Evolutionary conservation across 2,113 vertebrate genomes (phyloP).

Genomic region (Datnioides undecimradiatus): DNA sequence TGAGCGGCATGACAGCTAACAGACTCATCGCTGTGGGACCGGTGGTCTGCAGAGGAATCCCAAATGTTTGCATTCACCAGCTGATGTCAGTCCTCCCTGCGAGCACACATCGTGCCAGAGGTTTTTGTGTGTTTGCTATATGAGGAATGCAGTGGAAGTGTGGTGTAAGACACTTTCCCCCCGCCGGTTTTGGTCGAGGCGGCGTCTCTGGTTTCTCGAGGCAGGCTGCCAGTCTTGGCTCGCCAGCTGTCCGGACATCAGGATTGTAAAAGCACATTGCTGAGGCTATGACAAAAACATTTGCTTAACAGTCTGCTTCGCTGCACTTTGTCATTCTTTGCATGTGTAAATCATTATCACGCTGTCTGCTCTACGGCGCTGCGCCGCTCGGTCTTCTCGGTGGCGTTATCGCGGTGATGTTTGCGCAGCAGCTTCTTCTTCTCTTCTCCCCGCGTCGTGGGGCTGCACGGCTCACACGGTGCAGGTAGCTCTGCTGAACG

Average conservation of each 20-base stretch:
- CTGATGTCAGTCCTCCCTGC: slow-evolving; percentile 45
- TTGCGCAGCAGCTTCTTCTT: too few relatives aligned
- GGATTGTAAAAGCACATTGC: slow-evolving; percentile 59
- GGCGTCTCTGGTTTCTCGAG: slow-evolving; percentile 66
- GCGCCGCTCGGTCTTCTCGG: too few relatives aligned
- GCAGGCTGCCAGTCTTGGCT: slow-evolving; percentile 63
- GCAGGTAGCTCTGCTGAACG: slow-evolving; percentile 52
- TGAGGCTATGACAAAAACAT: slow-evolving; percentile 62
- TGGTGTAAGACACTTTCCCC: slow-evolving; percentile 43
- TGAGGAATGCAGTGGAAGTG: slow-evolving; percentile 50
- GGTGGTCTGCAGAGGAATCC: slow-evolving; percentile 49
- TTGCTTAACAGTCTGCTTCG: slow-evolving; percentile 43
- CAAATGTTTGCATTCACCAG: slow-evolving; percentile 42
- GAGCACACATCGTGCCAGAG: slow-evolving; percentile 25
- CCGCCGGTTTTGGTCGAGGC: slow-evolving; percentile 46
- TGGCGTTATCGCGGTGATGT: too few relatives aligned
- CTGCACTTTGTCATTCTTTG: slow-evolving; percentile 37
- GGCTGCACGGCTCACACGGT: slow-evolving; percentile 24
- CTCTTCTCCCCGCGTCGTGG: neutral
- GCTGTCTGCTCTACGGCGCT: neutral
- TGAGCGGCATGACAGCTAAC: slow-evolving; percentile 22
- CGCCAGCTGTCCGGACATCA: slow-evolving; percentile 66
- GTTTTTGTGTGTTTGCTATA: slow-evolving; percentile 33
- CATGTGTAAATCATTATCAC: slow-evolving; percentile 56
- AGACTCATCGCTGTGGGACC: slow-evolving; percentile 35